These are phyloP conservation scores for Tychaedon coryphoeus DNA, from an alignment of 2,113 vertebrate species.

Conservation along the genomic window DNA sequence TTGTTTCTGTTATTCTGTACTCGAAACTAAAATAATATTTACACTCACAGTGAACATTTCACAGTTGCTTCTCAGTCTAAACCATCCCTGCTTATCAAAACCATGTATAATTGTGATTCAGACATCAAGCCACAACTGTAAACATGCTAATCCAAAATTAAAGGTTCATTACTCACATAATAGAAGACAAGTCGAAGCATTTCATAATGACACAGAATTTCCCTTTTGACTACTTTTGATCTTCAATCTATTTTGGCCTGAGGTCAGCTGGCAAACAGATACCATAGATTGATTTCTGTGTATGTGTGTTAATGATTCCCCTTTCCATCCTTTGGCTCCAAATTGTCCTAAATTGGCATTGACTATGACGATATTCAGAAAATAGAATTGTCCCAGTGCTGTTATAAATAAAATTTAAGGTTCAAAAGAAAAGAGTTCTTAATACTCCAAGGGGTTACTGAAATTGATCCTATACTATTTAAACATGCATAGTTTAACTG, in stretches of 20 bases:
- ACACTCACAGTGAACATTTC: slow-evolving; percentile 26
- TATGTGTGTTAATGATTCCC: slow-evolving; percentile 51
- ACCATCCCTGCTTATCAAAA: slow-evolving; percentile 13
- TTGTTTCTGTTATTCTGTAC: background rate
- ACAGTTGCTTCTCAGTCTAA: slow-evolving; percentile 30
- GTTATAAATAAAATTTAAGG: background rate
- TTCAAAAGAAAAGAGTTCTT: background rate
- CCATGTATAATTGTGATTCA: slow-evolving; percentile 6
- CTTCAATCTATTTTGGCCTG: slow-evolving; percentile 68
- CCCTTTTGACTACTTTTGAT: slow-evolving; percentile 66
- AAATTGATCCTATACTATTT: background rate
- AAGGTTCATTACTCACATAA: slow-evolving; percentile 67
- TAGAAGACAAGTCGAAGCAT: slow-evolving; percentile 23
- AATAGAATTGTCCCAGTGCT: background rate
- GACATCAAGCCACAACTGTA: slow-evolving; percentile 47
- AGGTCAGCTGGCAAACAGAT: slow-evolving; percentile 64
- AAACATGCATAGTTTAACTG: background rate
- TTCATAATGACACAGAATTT: slow-evolving; percentile 49
- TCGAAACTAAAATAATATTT: slow-evolving; percentile 40
- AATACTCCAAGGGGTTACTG: background rate
- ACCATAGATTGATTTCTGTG: slow-evolving; percentile 51
- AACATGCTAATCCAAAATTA: slow-evolving; percentile 56
- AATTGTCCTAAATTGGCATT: slow-evolving; percentile 39
- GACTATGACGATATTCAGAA: slow-evolving; percentile 41
- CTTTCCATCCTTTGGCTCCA: slow-evolving; percentile 36